phyloP scores from a whole-genome alignment of 2,113 vertebrate species.

The human (Homo sapiens) region DNA sequence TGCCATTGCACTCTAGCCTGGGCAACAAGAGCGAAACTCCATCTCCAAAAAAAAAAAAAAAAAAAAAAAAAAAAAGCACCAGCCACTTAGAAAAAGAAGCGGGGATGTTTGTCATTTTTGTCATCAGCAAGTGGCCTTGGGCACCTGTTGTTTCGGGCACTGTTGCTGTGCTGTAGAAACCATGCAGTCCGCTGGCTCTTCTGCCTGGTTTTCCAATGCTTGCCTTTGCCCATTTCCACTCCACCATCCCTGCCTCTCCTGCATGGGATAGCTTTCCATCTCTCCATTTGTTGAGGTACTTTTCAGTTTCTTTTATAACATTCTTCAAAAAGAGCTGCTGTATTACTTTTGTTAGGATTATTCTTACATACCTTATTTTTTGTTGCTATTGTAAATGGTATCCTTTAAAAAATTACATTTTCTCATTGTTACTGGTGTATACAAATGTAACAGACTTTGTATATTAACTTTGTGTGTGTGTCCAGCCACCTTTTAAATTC shows the following conservation, averaged over 20 bases:
- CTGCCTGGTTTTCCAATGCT: background rate
- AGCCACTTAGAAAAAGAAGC: background rate
- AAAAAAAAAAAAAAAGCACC: background rate
- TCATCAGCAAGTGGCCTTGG: background rate
- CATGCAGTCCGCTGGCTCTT: no score
- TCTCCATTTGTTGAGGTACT: background rate
- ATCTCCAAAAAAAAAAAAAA: no score
- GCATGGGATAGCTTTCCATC: background rate
- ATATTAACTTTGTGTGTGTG: background rate
- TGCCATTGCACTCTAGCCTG: no score
- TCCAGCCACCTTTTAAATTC: background rate
- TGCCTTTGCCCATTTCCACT: background rate
- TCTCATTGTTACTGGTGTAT: background rate
- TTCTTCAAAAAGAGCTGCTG: background rate
- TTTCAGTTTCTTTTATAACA: background rate
- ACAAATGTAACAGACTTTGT: background rate
- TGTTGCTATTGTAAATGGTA: background rate
- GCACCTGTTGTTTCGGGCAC: no score
- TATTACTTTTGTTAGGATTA: background rate
- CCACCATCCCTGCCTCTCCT: no score
- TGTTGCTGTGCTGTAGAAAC: background rate
- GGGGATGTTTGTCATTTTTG: background rate
- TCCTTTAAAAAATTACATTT: background rate
- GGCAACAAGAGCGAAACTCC: no score
- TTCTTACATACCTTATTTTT: background rate